Evolutionary conservation across 37 sponge, comb jelly and placozoan species (phyloP), one percentile per base, ranked within the genome.

Genomic region (Geodia barretti): DNA sequence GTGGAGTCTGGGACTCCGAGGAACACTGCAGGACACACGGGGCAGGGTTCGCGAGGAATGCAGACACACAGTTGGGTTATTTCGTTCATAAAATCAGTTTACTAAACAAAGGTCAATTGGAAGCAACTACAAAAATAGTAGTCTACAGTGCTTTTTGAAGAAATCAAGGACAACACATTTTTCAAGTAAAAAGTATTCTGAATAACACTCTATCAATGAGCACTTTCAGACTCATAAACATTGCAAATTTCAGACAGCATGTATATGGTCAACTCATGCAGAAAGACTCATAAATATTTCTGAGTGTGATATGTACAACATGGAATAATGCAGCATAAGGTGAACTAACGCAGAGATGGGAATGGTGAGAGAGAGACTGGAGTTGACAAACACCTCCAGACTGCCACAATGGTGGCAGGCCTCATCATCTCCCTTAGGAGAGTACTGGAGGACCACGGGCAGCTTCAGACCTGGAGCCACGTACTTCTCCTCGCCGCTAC

Each of bases 281-380:
- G 21, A 30, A 9, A 34, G 26, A 23, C 3, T 0, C 63, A 17
- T 60, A 28, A 17, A 36, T 23, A 58, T 8, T 8, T 26, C 8
- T 65, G 28, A 65, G 26, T 11, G 19, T 24, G 7, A 8, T 29
- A 25, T 29, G n/a, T 26, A 65, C 26, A 65, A 24, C 17, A 23
- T 24, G 5, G 21, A 4, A 4, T 21, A 65, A 25, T 65, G 42
- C 39, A 9, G 25, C 42, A 47, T 34, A 58, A 11, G 60, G 30
- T 35, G 23, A 11, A 76, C 90, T 90, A 36, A 90, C 92, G 77
- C 84, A 59, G 25, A 29, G 2, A 92, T 76, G 21, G 84, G 89
- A 28, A 92, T 54, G 20, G 39, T 36, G 11, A 60, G 5, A 0
- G 30, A 23, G 25, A 81, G 40, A 23, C 78, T 43, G 14, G 77